Base-by-base conservation (phyloP, 2,113 vertebrate genomes). In the Larimichthys crocea region DNA sequence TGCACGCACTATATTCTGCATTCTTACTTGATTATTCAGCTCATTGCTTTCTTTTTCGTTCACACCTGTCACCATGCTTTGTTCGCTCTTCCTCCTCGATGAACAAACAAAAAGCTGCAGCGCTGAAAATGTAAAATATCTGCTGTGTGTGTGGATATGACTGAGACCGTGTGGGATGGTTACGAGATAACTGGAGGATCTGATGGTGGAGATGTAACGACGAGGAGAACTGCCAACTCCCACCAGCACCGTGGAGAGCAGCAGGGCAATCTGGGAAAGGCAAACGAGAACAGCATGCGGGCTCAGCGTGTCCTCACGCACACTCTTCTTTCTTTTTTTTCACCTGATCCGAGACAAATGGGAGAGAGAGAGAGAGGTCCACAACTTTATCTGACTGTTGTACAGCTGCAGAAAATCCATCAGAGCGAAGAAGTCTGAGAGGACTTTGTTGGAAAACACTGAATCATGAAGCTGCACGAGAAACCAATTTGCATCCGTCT, bases 361-460 rank as follows among this genome's bases (percentile, higher is more conserved):
- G 24, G 52, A 79, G 35, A 48, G 59, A 83, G 63, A 48, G 59
- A 83, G 63, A 65, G 20, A 49, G 35, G 31, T 78, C 65, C 79
- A 80, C 52, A 66, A 71, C 61, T 81, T 76, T 52, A 88, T 84
- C 48, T 69, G 24, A 15, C 49, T 53, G 15, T 59, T n/a, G 74
- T 52, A 53, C 91, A 92, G 75, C 83, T 91, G 88, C 69, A 85
- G 79, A 59, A 71, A 69, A 74, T 87, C 63, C 35, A 85, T 76
- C 67, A 71, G 15, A 78, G 57, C 1, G 0, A 12, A 83, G 7
- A 8, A 35, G 61, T 44, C 57, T 74, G n/a, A 15, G 65, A 63
- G 35, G 42, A n/a, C 48, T 64, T 81, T 24, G 49, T 0, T 11
- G 17, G 60, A 40, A 79, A 61, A 60, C 52, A 11, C 60, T 57